phyloP scores from a whole-genome alignment of 2,797 vertebrate species.

The Momotus momota region DNA sequence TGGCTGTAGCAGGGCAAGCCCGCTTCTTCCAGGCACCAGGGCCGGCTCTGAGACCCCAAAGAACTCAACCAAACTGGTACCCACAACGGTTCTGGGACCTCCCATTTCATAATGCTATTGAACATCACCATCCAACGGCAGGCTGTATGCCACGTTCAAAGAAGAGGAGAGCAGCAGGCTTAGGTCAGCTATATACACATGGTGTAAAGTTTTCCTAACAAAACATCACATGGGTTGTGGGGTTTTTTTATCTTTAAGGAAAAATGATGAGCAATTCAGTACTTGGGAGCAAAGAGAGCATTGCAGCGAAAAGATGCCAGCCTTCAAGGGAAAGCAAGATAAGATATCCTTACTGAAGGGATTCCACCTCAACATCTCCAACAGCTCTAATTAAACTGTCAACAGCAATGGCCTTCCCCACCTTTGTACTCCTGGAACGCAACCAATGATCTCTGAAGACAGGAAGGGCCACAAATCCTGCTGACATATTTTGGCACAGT shows the following conservation, averaged over 20 bases:
- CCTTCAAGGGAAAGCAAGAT: neutral
- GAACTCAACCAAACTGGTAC: neutral
- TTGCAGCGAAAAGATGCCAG: neutral
- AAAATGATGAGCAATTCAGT: neutral
- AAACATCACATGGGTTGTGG: neutral
- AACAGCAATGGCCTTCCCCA: neutral
- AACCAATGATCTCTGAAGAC: neutral
- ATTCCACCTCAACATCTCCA: neutral
- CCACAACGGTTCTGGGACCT: neutral
- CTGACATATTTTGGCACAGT: neutral
- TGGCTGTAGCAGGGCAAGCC: neutral
- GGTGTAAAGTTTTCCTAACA: neutral
- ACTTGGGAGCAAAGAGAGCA: neutral
- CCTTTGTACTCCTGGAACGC: neutral
- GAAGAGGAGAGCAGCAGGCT: neutral
- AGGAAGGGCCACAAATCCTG: neutral
- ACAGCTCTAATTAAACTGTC: neutral
- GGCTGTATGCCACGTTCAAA: accelerated
- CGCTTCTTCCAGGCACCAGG: neutral
- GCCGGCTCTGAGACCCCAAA: neutral
- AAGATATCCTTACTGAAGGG: neutral
- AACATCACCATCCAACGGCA: accelerated
- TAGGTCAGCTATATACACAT: neutral
- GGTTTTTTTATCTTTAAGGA: neutral
- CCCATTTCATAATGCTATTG: accelerated